Percentiles rank a stretch among this genome's conserved stretches.
Evolutionary conservation across 2,113 vertebrate species (phyloP).

Genomic region (Arvicanthis niloticus): DNA sequence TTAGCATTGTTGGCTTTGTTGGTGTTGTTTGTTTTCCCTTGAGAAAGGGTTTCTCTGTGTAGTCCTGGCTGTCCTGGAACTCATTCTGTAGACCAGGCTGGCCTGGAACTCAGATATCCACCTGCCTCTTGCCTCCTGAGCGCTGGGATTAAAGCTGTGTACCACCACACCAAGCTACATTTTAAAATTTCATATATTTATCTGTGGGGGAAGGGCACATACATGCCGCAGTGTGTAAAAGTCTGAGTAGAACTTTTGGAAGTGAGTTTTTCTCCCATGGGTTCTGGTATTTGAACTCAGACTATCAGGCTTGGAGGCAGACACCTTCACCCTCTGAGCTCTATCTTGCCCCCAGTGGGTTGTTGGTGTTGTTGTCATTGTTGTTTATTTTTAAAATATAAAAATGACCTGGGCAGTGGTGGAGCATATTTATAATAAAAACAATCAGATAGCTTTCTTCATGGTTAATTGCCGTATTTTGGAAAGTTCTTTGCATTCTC

Average conservation of each 20-base stretch:
- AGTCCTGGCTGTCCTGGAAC: not conserved
- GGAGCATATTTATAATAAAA: not conserved
- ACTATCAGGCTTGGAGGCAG: not conserved
- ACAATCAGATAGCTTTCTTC: not conserved
- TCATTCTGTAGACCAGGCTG: not conserved
- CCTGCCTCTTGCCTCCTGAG: not conserved
- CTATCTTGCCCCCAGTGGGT: not conserved
- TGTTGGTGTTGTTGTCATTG: not conserved
- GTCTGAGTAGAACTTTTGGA: not conserved
- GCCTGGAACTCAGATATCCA: not conserved
- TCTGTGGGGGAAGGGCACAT: not conserved
- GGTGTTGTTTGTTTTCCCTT: not conserved
- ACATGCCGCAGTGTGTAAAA: not conserved
- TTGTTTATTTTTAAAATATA: not conserved
- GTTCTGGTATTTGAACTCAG: not conserved
- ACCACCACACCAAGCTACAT: not conserved
- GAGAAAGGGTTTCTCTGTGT: not conserved
- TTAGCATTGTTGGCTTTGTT: not conserved
- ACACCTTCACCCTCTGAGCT: not conserved
- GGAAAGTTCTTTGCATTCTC: not conserved
- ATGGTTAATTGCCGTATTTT: not conserved
- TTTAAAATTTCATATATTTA: not conserved
- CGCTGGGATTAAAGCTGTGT: not conserved
- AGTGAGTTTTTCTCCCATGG: not conserved
- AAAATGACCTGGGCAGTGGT: not conserved